Evolutionary conservation across 1,140 invertebrate species (phyloP).

Genomic region (Heliconius nattereri): DNA sequence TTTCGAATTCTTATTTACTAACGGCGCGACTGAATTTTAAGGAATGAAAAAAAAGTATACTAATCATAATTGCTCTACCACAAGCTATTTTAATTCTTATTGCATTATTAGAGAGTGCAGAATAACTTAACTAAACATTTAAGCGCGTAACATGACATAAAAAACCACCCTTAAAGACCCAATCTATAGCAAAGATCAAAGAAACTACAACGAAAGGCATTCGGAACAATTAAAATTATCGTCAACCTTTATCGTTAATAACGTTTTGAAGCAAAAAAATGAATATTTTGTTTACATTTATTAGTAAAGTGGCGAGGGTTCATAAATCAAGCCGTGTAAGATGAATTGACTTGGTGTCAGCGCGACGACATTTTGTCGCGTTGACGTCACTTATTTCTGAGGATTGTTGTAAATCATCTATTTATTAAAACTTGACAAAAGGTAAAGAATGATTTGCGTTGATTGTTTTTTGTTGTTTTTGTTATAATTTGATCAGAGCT

Average conservation of each 20-base stretch:
- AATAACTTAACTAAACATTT: background rate
- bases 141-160: constrained; percentile 47
- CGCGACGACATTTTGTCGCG: constrained; percentile 53
- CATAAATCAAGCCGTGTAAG: constrained; percentile 70
- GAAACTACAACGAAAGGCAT: constrained; percentile 52
- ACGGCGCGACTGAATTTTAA: constrained; percentile 50
- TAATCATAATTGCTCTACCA: background rate
- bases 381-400: constrained; percentile 50
- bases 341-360: constrained; percentile 61
- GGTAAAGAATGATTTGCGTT: constrained; percentile 4
- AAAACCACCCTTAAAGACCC: constrained; percentile 52
- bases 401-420: constrained; percentile 40
- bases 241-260: constrained; percentile 67
- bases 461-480: background rate
- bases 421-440: constrained; percentile 23
- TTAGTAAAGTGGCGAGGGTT: constrained; percentile 67
- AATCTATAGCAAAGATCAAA: constrained; percentile 59
- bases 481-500: too few relatives aligned
- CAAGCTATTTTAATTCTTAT: constrained; percentile 21
- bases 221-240: constrained; percentile 72
- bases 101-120: background rate
- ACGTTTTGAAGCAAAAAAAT: constrained; percentile 65
- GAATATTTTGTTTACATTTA: constrained; percentile 78
- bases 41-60: constrained; percentile 43
- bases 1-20: constrained; percentile 57